phyloP scores from a whole-genome alignment of 2,113 vertebrate genomes.

The Dasyurus viverrinus region DNA sequence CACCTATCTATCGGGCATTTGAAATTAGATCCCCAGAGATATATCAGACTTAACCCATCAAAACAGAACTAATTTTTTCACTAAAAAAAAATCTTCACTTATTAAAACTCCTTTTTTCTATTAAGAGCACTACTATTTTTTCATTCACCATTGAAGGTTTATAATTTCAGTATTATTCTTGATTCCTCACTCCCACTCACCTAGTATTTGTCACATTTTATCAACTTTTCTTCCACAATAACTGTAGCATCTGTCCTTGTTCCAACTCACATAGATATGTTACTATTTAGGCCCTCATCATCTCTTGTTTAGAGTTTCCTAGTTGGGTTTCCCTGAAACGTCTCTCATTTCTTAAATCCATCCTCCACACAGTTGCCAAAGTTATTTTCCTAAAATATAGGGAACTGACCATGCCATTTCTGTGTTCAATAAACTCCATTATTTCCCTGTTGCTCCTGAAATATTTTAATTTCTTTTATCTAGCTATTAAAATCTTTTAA shows the following conservation, averaged over 20 bases:
- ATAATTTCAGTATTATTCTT: not conserved
- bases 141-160: not conserved
- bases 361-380: not conserved
- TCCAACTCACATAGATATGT: not conserved
- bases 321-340: not conserved
- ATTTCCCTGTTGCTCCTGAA: not conserved
- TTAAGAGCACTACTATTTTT: not conserved
- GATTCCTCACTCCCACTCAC: not conserved
- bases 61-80: not conserved
- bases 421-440: not conserved
- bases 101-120: not conserved
- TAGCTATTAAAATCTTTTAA: not conserved
- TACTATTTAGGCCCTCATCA: not conserved
- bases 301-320: not conserved
- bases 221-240: not conserved
- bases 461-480: not conserved
- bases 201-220: not conserved
- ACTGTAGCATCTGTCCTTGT: not conserved
- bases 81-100: not conserved
- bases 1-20: not conserved
- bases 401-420: not conserved
- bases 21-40: not conserved
- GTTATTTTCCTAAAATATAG: not conserved
- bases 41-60: not conserved
- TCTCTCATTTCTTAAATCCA: not conserved